Evolutionary conservation across 2,113 vertebrate species (phyloP).

Genomic region (Gulo gulo): DNA sequence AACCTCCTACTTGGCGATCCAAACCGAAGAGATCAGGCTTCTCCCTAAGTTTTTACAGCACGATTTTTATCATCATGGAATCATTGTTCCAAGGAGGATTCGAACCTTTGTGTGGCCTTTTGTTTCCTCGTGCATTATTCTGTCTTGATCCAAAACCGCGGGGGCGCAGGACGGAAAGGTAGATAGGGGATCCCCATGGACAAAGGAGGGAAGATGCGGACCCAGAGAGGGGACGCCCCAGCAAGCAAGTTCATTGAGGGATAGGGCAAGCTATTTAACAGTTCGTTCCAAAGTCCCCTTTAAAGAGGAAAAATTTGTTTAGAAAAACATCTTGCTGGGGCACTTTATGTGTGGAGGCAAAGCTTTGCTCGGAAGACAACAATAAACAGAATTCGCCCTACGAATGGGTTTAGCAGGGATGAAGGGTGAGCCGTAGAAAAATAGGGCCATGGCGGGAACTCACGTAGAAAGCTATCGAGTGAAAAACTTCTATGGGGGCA

Average conservation of each 20-base stretch:
- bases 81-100: not conserved
- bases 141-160: not conserved
- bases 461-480: not conserved
- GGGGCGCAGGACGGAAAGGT: not conserved
- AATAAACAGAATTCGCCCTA: not conserved
- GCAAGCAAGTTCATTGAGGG: not conserved
- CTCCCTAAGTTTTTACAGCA: not conserved
- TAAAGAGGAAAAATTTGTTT: not conserved
- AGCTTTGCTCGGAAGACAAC: not conserved
- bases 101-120: not conserved
- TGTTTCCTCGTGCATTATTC: not conserved
- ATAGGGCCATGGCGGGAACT: not conserved
- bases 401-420: not conserved
- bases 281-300: not conserved
- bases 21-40: not conserved
- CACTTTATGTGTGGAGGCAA: not conserved
- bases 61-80: not conserved
- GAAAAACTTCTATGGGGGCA: accelerated
- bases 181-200: not conserved
- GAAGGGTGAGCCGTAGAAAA: not conserved
- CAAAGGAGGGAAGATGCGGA: not conserved
- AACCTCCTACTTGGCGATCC: slow-evolving; percentile 29
- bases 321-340: not conserved
- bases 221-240: not conserved
- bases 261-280: not conserved